phyloP scores from a whole-genome alignment of 2,888 invertebrate species.

The Spisula subtruncata region DNA sequence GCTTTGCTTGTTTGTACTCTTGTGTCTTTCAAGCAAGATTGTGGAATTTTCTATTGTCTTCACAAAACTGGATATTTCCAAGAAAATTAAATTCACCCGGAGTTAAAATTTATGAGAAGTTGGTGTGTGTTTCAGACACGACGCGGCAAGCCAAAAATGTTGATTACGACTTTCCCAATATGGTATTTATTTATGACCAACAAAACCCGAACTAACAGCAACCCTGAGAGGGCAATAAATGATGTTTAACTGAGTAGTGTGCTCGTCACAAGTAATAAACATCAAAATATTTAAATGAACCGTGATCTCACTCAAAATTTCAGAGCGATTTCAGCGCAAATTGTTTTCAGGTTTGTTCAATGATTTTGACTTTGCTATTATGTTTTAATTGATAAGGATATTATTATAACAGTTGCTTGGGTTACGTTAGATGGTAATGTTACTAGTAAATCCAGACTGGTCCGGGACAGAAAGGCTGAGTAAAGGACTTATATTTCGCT shows the following conservation, averaged over 20 bases:
- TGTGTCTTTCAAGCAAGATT: not conserved
- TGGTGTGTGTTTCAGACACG: not conserved
- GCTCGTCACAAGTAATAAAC: not conserved
- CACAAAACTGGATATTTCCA: not conserved
- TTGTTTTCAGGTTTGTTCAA: not conserved
- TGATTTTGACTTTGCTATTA: not conserved
- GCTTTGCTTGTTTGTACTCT: no score
- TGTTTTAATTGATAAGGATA: not conserved
- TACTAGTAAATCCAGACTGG: no score
- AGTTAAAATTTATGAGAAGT: not conserved
- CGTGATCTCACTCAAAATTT: not conserved
- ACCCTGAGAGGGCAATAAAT: not conserved
- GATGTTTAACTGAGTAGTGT: not conserved
- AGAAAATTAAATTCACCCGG: not conserved
- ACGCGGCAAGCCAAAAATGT: not conserved
- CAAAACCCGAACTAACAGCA: not conserved
- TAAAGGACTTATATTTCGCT: no score
- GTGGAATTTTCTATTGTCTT: not conserved
- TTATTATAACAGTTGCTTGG: no score
- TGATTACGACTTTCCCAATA: slow-evolving; percentile 1
- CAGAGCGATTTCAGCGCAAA: not conserved
- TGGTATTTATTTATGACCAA: slow-evolving; percentile 15
- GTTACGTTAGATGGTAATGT: no score
- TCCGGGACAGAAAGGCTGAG: no score
- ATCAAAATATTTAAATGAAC: slow-evolving; percentile 15